Evolutionary conservation across 2,888 invertebrate genomes (phyloP).

Genomic region (Xylota sylvarum): DNA sequence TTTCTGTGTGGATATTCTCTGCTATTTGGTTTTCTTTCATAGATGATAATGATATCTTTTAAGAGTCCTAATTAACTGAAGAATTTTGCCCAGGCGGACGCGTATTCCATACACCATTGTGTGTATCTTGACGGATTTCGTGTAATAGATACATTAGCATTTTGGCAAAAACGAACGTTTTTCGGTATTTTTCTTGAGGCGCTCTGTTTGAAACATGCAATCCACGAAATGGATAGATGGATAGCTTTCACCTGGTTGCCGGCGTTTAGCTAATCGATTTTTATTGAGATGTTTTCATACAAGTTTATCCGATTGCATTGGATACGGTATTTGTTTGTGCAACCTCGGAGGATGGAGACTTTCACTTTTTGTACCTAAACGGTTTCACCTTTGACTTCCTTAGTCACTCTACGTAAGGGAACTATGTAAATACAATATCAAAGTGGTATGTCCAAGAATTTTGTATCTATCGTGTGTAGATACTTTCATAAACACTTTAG

Average conservation of each 20-base stretch:
- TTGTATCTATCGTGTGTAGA: too few relatives aligned
- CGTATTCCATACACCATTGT: background rate
- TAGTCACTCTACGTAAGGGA: background rate
- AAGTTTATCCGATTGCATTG: slow-evolving; percentile 5
- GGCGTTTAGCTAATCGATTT: slow-evolving; percentile 45
- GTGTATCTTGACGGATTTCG: background rate
- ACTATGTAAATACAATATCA: too few relatives aligned
- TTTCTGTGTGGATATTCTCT: background rate
- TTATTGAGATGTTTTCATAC: slow-evolving; percentile 33
- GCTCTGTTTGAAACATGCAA: slow-evolving; percentile 34
- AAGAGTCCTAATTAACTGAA: slow-evolving; percentile 15
- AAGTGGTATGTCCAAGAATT: too few relatives aligned
- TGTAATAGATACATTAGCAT: slow-evolving; percentile 23
- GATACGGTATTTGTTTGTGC: background rate
- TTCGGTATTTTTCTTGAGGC: slow-evolving; percentile 45
- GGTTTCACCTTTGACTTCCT: slow-evolving; percentile 10
- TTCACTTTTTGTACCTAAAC: slow-evolving; percentile 19
- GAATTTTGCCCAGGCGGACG: background rate
- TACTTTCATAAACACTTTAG: too few relatives aligned
- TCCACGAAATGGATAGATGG: slow-evolving; percentile 14
- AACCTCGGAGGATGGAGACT: background rate
- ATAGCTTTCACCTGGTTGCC: slow-evolving; percentile 41
- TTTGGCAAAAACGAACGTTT: background rate
- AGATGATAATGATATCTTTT: slow-evolving; percentile 1
- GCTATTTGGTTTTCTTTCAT: background rate